These are phyloP conservation scores for Xestia c-nigrum DNA, from an alignment of 2,888 invertebrate species.

Conservation along the genomic window DNA sequence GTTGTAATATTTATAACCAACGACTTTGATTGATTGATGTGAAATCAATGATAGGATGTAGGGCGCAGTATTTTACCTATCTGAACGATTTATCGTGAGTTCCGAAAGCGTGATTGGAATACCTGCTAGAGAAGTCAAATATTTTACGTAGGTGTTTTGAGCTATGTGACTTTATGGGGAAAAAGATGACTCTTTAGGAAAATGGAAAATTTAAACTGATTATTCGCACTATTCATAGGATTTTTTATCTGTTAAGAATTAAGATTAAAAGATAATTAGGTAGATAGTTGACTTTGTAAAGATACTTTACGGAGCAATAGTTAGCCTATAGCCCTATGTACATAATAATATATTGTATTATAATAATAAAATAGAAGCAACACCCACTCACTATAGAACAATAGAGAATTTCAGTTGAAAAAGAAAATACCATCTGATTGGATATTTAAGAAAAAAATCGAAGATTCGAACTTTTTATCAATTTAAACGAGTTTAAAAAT, in stretches of 20 bases:
- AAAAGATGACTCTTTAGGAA: no score
- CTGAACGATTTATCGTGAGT: constrained; percentile 26
- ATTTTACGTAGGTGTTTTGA: background rate
- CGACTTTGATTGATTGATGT: constrained; percentile 65
- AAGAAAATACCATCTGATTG: constrained; percentile 63
- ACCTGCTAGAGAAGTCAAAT: background rate
- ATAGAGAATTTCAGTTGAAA: constrained; percentile 50
- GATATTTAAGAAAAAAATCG: constrained; percentile 51
- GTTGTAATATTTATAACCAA: constrained; percentile 42
- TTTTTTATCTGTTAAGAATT: background rate
- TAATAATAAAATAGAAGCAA: constrained; percentile 1
- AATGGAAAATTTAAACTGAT: no score
- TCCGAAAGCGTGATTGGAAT: constrained; percentile 21
- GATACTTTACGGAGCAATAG: background rate
- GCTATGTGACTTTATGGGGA: background rate
- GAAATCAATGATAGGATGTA: constrained; percentile 57
- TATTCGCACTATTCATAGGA: background rate
- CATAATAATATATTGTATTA: no score
- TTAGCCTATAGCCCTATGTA: constrained; percentile 8
- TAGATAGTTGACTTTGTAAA: background rate
- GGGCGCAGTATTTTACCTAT: constrained; percentile 27
- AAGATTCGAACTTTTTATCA: constrained; percentile 48
- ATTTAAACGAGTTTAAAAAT: constrained; percentile 48
- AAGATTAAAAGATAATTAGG: background rate
- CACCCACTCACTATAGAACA: constrained; percentile 25